Evolutionary conservation across 2,113 vertebrate species (phyloP), one percentile per base, ranked within the genome.

Genomic region (Barbus barbus): DNA sequence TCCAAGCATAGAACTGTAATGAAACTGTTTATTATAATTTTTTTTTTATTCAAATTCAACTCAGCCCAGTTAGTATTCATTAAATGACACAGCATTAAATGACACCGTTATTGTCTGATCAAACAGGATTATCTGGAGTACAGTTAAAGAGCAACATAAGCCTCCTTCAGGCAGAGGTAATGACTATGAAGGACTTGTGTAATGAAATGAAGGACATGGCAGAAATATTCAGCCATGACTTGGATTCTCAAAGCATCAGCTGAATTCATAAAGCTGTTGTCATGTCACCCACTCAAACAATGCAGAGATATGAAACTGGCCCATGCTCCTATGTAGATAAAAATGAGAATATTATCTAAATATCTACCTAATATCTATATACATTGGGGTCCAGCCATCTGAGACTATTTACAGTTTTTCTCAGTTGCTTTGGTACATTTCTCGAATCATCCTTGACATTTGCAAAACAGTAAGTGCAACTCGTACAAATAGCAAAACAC

Each of bases 151-250:
- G 41, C 5, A 44, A 72, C 76, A 65, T 46, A 78, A 60, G 38
- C 11, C 28, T 77, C 51, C 26, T 72, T 61, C 28, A 61, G 61
- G 41, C 83, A 78, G 36, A 53, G 41, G 84, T 85, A 85, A 85
- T 81, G 56, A 81, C 44, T 85, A 80, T 81, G 84, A 85, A 85
- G 78, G 84, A 80, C 69, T 81, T 48, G 53, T 58, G 61, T 65
- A 85, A 81, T 81, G 84, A 74, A 75, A 61, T 85, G 56, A 87
- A 74, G 56, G 60, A 74, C 53, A 85, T 26, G 20, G 48, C 44
- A 74, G 16, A 78, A 63, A 74, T 56, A 78, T 44, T 78, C 51
- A 77, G 41, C 38, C 73, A 82, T 78, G 63, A 78, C 72, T 60
- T 56, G 31, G 41, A 71, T 71, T 77, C 73, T 81, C 65, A 8